Conservation (phyloP, 2,888 invertebrate genomes). For the Helicoverpa assulta region DNA sequence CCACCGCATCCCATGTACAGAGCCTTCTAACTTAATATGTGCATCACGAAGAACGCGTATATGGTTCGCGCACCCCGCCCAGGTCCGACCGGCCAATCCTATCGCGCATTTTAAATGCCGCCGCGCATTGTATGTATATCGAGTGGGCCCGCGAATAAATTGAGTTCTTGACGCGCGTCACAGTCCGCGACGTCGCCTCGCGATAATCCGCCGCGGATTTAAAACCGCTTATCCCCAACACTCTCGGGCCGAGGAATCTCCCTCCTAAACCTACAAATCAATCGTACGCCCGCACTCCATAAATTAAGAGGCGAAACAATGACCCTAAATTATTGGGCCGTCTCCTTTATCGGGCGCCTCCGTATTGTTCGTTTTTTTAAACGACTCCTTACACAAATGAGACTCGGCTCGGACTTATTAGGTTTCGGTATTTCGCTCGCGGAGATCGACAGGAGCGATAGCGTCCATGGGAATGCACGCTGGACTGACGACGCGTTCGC, state of each 20-base stretch:
- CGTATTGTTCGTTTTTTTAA: conserved; percentile 85
- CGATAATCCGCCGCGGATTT: conserved; percentile 67
- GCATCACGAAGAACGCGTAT: conserved; percentile 88
- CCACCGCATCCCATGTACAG: conserved; percentile 85
- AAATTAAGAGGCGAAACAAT: conserved; percentile 88
- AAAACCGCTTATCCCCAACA: conserved; percentile 78
- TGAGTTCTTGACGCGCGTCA: conserved; percentile 80
- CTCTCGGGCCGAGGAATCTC: conserved; percentile 76
- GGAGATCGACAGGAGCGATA: conserved; percentile 86
- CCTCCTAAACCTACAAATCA: conserved; percentile 87
- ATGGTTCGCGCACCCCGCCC: conserved; percentile 84
- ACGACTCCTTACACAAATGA: conserved; percentile 88
- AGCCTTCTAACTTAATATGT: conserved; percentile 88
- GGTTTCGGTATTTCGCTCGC: conserved; percentile 86
- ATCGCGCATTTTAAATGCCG: conserved; percentile 85
- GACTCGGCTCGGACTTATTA: conserved; percentile 87
- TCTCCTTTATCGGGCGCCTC: conserved; percentile 83
- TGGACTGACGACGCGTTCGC: conserved; percentile 65
- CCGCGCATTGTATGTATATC: conserved; percentile 89
- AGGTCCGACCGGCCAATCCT: conserved; percentile 84
- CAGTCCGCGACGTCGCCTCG: conserved; percentile 59
- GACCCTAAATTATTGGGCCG: conserved; percentile 89
- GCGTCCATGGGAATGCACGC: conserved; percentile 70
- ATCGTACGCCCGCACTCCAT: conserved; percentile 88
- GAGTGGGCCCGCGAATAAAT: conserved; percentile 83